Conservation (phyloP, 2,113 vertebrate species). For the Erythrolamprus reginae region DNA sequence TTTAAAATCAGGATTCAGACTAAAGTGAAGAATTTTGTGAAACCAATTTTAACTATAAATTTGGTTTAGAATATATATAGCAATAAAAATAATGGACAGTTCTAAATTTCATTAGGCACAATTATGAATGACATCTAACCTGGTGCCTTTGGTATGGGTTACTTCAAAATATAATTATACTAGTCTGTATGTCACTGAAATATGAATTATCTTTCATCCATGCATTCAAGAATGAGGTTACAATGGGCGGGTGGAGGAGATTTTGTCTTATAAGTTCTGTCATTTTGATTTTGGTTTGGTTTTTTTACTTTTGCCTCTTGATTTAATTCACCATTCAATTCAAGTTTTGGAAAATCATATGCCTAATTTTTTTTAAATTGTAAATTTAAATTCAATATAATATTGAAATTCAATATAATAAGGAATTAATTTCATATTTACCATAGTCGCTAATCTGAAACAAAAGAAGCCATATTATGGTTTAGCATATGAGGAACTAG, state of each 20-base stretch:
- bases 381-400: neutral
- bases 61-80: neutral
- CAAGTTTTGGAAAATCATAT: neutral
- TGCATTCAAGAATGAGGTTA: neutral
- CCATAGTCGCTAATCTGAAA: neutral
- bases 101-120: accelerated
- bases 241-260: neutral
- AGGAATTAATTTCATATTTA: neutral
- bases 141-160: neutral
- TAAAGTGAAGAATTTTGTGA: neutral
- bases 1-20: neutral
- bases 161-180: neutral
- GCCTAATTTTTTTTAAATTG: neutral
- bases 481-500: neutral
- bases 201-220: neutral
- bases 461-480: neutral
- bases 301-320: accelerated
- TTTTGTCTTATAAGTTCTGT: neutral
- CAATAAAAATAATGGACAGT: neutral
- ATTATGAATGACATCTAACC: neutral
- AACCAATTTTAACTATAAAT: neutral
- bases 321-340: neutral
- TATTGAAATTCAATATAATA: neutral
- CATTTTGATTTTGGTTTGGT: neutral
- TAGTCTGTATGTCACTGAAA: neutral